A percentile compares a stretch with the other conserved stretches of the same genome.
Conservation (phyloP, 1,140 invertebrate species). For the Chironomus striatipennis region DNA sequence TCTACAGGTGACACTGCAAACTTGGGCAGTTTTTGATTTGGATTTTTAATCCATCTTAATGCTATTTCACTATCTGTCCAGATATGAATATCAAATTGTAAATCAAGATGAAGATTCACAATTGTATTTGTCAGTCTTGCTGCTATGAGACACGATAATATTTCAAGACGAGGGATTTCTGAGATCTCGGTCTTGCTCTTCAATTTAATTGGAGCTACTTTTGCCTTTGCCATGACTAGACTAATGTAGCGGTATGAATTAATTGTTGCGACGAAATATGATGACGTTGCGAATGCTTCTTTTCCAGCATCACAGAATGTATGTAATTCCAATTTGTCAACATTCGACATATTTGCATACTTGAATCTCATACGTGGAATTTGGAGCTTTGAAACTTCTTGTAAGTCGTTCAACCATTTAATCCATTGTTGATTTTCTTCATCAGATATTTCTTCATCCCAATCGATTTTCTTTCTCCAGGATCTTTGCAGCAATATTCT, state of each 20-base stretch:
- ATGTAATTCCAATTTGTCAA: background rate
- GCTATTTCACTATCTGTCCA: slow-evolving; percentile 37
- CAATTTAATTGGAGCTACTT: background rate
- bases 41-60: slow-evolving; percentile 33
- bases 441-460: background rate
- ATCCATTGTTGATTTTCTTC: background rate
- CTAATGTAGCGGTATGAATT: background rate
- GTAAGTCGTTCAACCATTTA: background rate
- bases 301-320: background rate
- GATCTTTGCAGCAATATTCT: slow-evolving; percentile 33
- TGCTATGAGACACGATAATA: background rate
- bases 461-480: slow-evolving; percentile 26
- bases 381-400: background rate
- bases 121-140: background rate
- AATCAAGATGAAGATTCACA: background rate
- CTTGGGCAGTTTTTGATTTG: slow-evolving; percentile 28
- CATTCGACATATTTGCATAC: background rate
- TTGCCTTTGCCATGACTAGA: background rate
- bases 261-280: background rate
- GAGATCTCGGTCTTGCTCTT: background rate
- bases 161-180: background rate
- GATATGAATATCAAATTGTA: slow-evolving; percentile 28
- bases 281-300: background rate
- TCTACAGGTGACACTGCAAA: slow-evolving; percentile 35
- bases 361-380: background rate